Evolutionary conservation across 92 coral and sea anemone species (phyloP).

Genomic region (Parazoanthus darwini): DNA sequence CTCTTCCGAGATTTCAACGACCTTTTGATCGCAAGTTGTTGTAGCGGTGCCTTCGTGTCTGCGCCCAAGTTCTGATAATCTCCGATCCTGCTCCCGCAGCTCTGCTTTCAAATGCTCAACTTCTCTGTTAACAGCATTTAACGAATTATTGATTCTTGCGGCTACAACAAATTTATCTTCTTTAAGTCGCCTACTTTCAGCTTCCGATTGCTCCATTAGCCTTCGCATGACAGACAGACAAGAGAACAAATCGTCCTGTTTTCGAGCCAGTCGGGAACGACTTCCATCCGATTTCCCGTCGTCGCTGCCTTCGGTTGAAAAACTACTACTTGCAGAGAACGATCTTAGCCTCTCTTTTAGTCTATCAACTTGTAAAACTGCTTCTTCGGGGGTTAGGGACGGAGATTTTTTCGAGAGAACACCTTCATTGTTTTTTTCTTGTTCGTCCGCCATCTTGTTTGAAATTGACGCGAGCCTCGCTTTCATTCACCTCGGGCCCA

Average conservation of each 20-base stretch:
- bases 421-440: slow-evolving; percentile 16
- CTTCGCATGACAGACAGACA: slow-evolving; percentile 96
- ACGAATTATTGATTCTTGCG: slow-evolving; percentile 85
- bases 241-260: slow-evolving; percentile 88
- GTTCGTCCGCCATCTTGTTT: slow-evolving; percentile 43
- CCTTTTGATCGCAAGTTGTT: slow-evolving; percentile 32
- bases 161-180: slow-evolving; percentile 93
- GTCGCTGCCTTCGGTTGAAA: slow-evolving; percentile 62
- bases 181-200: slow-evolving; percentile 89
- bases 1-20: slow-evolving; percentile 35
- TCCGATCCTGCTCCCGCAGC: slow-evolving; percentile 91
- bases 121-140: slow-evolving; percentile 92
- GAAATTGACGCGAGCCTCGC: slow-evolving; percentile 76
- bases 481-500: slow-evolving; percentile 32
- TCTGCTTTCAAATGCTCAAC: slow-evolving; percentile 92
- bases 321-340: slow-evolving; percentile 66
- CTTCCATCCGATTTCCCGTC: slow-evolving; percentile 63
- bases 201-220: slow-evolving; percentile 96
- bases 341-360: slow-evolving; percentile 73
- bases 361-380: slow-evolving; percentile 73
- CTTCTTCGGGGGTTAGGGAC: slow-evolving; percentile 61
- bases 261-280: slow-evolving; percentile 63
- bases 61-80: slow-evolving; percentile 73
- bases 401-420: slow-evolving; percentile 47
- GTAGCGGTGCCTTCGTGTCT: not conserved